phyloP scores from a whole-genome alignment of 2,797 vertebrate species.

The Hapalemur alaotrensis region DNA sequence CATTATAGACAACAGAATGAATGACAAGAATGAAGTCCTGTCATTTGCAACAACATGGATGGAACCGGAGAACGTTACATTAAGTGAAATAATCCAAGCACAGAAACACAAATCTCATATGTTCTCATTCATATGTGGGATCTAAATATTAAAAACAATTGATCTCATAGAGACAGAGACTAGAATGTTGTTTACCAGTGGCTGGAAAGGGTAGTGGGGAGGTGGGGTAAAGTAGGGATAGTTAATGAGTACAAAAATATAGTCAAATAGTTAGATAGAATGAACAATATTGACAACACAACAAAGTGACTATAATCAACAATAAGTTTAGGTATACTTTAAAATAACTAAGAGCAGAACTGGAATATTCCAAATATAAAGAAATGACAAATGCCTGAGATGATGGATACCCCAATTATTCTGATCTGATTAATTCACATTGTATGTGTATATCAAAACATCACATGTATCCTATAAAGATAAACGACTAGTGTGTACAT shows the following conservation, averaged over 20 bases:
- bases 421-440: neutral
- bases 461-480: neutral
- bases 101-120: neutral
- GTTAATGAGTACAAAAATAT: neutral
- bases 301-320: neutral
- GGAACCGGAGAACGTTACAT: neutral
- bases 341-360: neutral
- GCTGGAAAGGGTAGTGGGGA: neutral
- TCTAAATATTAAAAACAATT: neutral
- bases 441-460: neutral
- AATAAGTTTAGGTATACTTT: neutral
- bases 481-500: neutral
- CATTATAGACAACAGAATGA: no score
- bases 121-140: neutral
- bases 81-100: neutral
- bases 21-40: neutral
- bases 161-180: neutral
- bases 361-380: neutral
- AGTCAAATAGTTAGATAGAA: neutral
- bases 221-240: neutral
- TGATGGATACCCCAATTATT: neutral
- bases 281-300: neutral
- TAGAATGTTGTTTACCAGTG: neutral
- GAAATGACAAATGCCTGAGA: neutral
- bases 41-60: neutral